Percentiles rank a stretch among this genome's conserved stretches.
phyloP scores from a whole-genome alignment of 2,888 invertebrate species.

The Leistus spinibarbis region DNA sequence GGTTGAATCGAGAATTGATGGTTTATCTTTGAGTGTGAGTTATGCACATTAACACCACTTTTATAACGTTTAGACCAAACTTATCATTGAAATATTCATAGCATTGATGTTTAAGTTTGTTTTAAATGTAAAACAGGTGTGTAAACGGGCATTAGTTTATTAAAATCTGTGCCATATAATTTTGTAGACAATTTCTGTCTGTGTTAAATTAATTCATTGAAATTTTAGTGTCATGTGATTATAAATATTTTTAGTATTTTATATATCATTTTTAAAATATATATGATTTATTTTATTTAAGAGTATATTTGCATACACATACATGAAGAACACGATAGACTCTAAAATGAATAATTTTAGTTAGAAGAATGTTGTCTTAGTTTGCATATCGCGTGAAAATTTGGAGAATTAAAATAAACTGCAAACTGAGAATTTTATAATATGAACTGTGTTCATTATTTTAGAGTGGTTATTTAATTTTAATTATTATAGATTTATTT shows the following conservation, averaged over 20 bases:
- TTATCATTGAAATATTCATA: not conserved
- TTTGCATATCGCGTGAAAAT: conserved; percentile 8
- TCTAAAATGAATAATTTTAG: conserved; percentile 18
- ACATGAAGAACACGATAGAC: conserved; percentile 26
- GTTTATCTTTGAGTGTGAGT: not conserved
- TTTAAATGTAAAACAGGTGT: not conserved
- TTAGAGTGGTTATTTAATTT: conserved; percentile 37
- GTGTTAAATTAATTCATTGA: conserved; percentile 1
- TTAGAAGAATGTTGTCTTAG: conserved; percentile 32
- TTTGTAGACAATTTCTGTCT: not conserved
- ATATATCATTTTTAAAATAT: not conserved
- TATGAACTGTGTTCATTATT: conserved; percentile 40
- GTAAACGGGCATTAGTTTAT: not conserved
- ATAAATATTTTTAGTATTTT: not conserved
- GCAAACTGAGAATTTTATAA: conserved; percentile 26
- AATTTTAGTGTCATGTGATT: not conserved
- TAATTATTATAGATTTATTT: conserved; percentile 38
- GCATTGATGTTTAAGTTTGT: not conserved
- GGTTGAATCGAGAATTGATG: not conserved
- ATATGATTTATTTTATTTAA: conserved; percentile 4
- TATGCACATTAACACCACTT: not conserved
- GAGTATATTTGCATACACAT: conserved; percentile 11
- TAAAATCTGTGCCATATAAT: conserved; percentile 8
- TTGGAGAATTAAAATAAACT: not conserved
- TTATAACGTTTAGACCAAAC: not conserved